A percentile compares a stretch with the other conserved stretches of the same genome.
Evolutionary conservation across 2,888 invertebrate species (phyloP).

Genomic region (Drosophila pseudotakahashii): DNA sequence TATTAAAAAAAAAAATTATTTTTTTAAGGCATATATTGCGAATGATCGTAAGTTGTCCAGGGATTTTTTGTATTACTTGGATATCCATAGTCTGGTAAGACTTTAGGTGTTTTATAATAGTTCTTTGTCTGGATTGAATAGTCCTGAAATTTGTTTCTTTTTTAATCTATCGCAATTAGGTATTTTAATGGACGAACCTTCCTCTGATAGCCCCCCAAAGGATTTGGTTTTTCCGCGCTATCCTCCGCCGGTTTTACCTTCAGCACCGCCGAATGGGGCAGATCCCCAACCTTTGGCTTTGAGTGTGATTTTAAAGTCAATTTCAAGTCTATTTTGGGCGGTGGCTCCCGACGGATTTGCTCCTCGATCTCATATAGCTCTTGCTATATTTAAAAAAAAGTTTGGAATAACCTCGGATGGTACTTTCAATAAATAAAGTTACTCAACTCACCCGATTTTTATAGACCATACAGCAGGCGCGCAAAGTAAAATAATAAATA

Average conservation of each 20-base stretch:
- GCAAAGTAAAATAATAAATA: conserved; percentile 90
- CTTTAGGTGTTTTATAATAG: conserved; percentile 67
- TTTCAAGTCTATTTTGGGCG: conserved; percentile 80
- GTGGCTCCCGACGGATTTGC: conserved; percentile 78
- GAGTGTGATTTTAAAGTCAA: conserved; percentile 65
- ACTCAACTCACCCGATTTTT: conserved; percentile 78
- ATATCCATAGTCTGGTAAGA: conserved; percentile 62
- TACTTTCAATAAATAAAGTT: too few relatives aligned
- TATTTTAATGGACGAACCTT: conserved; percentile 35
- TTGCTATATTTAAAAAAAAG: conserved; percentile 1
- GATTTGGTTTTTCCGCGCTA: conserved; percentile 25
- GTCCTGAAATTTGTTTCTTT: conserved; percentile 53
- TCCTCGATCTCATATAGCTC: conserved; percentile 83
- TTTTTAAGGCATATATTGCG: conserved; percentile 76
- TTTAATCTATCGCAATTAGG: too few relatives aligned
- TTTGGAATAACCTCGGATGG: too few relatives aligned
- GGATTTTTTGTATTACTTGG: conserved; percentile 40
- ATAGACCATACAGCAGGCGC: conserved; percentile 85
- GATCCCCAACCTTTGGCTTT: conserved; percentile 5
- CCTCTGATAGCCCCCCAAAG: conserved; percentile 15
- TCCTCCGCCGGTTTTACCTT: conserved; percentile 55
- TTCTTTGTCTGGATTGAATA: conserved; percentile 69
- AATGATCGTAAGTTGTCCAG: conserved; percentile 67
- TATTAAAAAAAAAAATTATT: background rate
- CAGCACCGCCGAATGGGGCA: conserved; percentile 44